Base-by-base conservation (phyloP, 1,140 invertebrate species). In the Caenorhabditis remanei region DNA sequence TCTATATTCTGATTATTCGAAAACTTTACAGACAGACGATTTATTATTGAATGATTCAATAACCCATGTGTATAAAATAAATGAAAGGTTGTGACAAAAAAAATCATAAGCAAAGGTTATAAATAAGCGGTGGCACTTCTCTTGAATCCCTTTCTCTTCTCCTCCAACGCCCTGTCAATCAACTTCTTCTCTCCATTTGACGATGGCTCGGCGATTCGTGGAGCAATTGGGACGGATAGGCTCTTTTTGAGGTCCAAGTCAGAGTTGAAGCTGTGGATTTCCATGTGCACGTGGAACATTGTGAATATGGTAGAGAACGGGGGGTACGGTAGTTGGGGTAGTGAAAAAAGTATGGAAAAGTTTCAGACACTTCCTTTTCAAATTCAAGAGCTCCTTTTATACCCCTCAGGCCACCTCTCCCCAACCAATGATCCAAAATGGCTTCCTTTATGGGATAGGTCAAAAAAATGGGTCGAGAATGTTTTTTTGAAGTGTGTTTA, bases 281-380 rank as follows among this genome's bases (percentile, higher is more conserved):
- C 71, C 71, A 79, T 79, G 13, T 40, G 32, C 0, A 79, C 71
- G 71, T 79, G 71, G 46, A 79, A 79, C 71, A 79, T 79, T 79
- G 11, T 71, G 4, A 46, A 11, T 46, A 13, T 32, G 19, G 8
- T 1, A 46, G 9, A 16, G 3, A 24, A n/a, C n/a, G 16, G 5
- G 13, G 4, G 41, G 14, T n/a, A 50, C 9, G 14, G 11, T 63
- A 21, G 5, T 75, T 19, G 0, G 16, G 9, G 9, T 3, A 11
- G 16, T 2, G 14, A 50, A 50, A 4, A 50, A 50, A 50, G 14
- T 50, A 2, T 4, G 0, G 4, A 50, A 50, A 50, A 50, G 9
- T 50, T 50, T 50, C 50, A 50, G 50, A 50, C 50, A 50, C 8
- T 11, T 1, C 4, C 1, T 50, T 50, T 50, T 4, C 14, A 9